Base-by-base conservation (phyloP, 2,888 invertebrate genomes). In the Neria commutata region DNA sequence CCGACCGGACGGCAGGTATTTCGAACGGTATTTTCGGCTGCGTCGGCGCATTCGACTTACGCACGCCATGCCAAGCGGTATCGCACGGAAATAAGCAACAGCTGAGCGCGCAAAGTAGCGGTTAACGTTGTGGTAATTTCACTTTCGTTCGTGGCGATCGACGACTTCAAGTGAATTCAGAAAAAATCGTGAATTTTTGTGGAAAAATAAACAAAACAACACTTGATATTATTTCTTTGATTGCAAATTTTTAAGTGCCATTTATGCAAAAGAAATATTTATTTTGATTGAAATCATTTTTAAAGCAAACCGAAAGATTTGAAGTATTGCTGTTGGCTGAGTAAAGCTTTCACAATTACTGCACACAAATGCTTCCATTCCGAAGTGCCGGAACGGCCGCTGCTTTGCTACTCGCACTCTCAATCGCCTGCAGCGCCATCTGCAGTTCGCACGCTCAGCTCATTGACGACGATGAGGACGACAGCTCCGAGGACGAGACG, bases 401-500 rank as follows among this genome's bases (percentile, higher is more conserved):
- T n/a, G n/a, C n/a, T n/a, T n/a, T n/a, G 42, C 19, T 42, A 19
- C 42, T 42, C 42, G 6, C n/a, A 14, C 42, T 42, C 42, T 5
- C 21, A 5, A 2, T 42, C 6, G 42, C 42, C 21, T 17, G 54
- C 11, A 17, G 48, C n/a, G 21, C 11, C 1, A 47, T 72, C 4
- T 29, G 58, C 23, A 50, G 69, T 19, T 64, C 60, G 23, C 66
- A 70, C 55, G 65, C 68, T 0, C 25, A 75, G 57, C 65, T 76
- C 25, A 76, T 73, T 57, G 74, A 73, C 3, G 70, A 71, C 47
- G 78, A 77, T 55, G 77, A 79, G 54, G 79, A 77, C 56, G 77
- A 76, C 48, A 79, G 78, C 54, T 58, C 65, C 19, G 79, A 79
- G 59, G 79, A 79, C 52, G 79, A 79, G 45, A 78, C 74, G 1